These are phyloP conservation scores for Drosophila hamatofila DNA, from an alignment of 2,888 invertebrate genomes.

Conservation along the genomic window DNA sequence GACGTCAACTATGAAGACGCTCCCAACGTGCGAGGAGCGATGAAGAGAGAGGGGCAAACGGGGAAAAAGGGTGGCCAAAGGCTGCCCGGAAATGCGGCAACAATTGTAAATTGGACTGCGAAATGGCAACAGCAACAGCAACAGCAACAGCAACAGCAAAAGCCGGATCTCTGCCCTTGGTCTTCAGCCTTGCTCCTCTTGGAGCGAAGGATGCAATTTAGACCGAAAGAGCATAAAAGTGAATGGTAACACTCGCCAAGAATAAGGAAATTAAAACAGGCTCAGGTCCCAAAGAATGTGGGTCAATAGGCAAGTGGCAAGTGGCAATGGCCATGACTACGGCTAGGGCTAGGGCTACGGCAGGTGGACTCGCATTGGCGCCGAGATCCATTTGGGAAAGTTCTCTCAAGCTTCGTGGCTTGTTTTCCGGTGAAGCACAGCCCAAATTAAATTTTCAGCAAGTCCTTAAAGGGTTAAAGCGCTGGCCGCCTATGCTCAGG, in stretches of 20 bases:
- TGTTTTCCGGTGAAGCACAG: conserved; percentile 48
- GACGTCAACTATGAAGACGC: conserved; percentile 39
- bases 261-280: conserved; percentile 72
- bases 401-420: conserved; percentile 45
- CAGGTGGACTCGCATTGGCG: conserved; percentile 42
- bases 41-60: not conserved
- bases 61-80: conserved; percentile 34
- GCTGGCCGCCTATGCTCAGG: not conserved
- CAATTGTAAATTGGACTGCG: conserved; percentile 64
- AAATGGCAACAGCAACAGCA: conserved; percentile 15
- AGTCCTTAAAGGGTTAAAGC: conserved; percentile 31
- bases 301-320: conserved; percentile 56
- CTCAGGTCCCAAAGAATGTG: conserved; percentile 52
- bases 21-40: not conserved
- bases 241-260: conserved; percentile 57
- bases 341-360: no score
- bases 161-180: conserved; percentile 1
- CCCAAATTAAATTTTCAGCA: conserved; percentile 68
- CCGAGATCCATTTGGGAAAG: conserved; percentile 25
- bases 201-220: conserved; percentile 72
- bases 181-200: not conserved
- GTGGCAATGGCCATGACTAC: not conserved
- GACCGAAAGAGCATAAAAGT: conserved; percentile 71
- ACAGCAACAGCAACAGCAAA: conserved; percentile 6
- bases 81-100: conserved; percentile 70